Evolutionary conservation across 2,113 vertebrate species (phyloP).

Genomic region (Lepus timidus): DNA sequence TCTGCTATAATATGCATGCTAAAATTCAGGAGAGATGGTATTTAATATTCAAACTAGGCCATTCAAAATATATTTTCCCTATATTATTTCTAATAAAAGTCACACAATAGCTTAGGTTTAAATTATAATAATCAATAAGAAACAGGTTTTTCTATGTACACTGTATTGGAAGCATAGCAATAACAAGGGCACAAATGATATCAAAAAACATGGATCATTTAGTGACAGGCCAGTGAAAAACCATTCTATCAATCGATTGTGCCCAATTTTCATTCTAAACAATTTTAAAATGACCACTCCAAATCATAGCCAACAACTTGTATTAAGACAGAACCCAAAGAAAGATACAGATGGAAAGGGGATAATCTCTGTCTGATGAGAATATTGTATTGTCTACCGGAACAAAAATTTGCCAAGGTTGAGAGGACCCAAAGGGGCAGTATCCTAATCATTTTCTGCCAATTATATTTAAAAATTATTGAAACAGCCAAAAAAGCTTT

Average conservation of each 20-base stretch:
- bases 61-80: conserved; percentile 48
- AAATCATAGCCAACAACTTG: background rate
- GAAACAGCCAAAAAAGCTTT: background rate
- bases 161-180: background rate
- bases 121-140: conserved; percentile 40
- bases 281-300: conserved; percentile 48
- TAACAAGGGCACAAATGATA: conserved; percentile 55
- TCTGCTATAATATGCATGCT: conserved; percentile 97
- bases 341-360: background rate
- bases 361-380: background rate
- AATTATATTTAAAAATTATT: background rate
- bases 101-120: conserved; percentile 16
- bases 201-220: conserved; percentile 24
- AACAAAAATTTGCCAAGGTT: background rate
- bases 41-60: conserved; percentile 45
- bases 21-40: conserved; percentile 76
- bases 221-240: background rate
- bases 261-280: background rate
- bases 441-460: background rate
- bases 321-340: background rate
- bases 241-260: background rate
- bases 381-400: background rate
- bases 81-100: conserved; percentile 52
- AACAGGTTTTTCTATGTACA: conserved; percentile 24
- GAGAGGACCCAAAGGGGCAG: background rate